A percentile compares a stretch with the other conserved stretches of the same genome.
Evolutionary conservation across 64 coral and sea anemone species (phyloP).

Genomic region (Porites lutea): DNA sequence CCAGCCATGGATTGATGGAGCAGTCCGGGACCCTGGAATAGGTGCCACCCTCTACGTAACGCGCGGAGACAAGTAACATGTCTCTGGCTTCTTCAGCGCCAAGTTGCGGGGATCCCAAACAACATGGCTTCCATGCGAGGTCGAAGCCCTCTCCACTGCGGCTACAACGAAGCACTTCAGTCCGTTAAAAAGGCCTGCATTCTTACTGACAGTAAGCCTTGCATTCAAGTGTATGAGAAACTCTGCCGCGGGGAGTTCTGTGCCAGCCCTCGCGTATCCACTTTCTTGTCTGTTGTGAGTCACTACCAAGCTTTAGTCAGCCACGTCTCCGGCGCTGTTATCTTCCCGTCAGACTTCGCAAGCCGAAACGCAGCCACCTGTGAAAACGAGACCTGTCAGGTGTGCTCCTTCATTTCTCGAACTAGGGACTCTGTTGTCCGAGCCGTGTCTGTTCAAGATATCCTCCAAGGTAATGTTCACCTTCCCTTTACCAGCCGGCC

Average conservation of each 20-base stretch:
- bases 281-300: not conserved
- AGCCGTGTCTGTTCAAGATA: conserved; percentile 21
- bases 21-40: conserved; percentile 9
- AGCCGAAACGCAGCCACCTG: not conserved
- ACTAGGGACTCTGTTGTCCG: conserved; percentile 19
- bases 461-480: conserved; percentile 35
- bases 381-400: not conserved
- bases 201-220: too few species aligned
- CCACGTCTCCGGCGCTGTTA: not conserved
- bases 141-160: not conserved
- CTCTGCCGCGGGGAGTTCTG: conserved; percentile 27
- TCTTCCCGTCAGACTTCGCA: not conserved
- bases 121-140: not conserved
- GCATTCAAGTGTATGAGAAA: too few species aligned
- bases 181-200: too few species aligned
- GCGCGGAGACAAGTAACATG: conserved; percentile 4
- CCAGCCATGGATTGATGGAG: not conserved
- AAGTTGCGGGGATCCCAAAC: not conserved
- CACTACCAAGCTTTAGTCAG: conserved; percentile 38
- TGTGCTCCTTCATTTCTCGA: too few species aligned
- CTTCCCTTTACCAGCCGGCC: conserved; percentile 57
- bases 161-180: conserved; percentile 56
- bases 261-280: conserved; percentile 15
- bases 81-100: not conserved
- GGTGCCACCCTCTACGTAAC: conserved; percentile 44